A percentile compares a stretch with the other conserved stretches of the same genome.
Evolutionary conservation across 35 echinoderm and acorn worm species (phyloP).

Genomic region (Diadema setosum): DNA sequence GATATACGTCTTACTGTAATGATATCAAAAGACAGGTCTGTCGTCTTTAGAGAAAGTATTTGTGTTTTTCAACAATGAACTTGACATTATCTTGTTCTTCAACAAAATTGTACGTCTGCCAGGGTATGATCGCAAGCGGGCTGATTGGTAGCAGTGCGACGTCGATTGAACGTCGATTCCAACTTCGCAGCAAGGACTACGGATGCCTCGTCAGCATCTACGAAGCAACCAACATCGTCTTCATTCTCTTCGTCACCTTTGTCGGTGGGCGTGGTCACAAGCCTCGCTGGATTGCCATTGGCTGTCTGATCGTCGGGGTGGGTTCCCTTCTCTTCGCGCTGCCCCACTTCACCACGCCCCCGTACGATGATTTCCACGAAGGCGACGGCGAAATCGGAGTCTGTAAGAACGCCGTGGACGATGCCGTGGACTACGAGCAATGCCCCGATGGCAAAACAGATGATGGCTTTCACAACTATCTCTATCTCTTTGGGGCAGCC

Average conservation of each 20-base stretch:
- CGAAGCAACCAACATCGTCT: constrained; percentile 31
- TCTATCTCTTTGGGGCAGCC: constrained; percentile 73
- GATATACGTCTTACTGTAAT: no score
- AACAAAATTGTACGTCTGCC: not conserved
- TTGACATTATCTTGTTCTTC: no score
- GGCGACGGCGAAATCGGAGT: not conserved
- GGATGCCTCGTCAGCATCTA: constrained; percentile 77
- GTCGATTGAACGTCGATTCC: constrained; percentile 76
- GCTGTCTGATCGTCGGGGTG: constrained; percentile 36
- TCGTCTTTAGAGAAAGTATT: no score
- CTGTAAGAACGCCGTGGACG: not conserved
- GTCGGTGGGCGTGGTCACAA: constrained; percentile 75
- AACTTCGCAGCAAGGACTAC: constrained; percentile 56
- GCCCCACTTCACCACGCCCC: constrained; percentile 67
- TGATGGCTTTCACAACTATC: constrained; percentile 27
- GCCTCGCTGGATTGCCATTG: constrained; percentile 63
- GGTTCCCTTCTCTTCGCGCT: constrained; percentile 57
- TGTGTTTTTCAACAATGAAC: no score
- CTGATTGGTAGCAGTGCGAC: constrained; percentile 52
- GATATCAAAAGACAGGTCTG: no score
- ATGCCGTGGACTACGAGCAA: not conserved
- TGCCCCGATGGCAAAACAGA: not conserved
- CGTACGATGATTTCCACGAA: constrained; percentile 20
- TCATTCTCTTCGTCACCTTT: constrained; percentile 69
- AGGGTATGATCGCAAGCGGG: constrained; percentile 74